These are phyloP conservation scores for Sebastes fasciatus DNA, from an alignment of 2,113 vertebrate genomes.

Conservation along the genomic window DNA sequence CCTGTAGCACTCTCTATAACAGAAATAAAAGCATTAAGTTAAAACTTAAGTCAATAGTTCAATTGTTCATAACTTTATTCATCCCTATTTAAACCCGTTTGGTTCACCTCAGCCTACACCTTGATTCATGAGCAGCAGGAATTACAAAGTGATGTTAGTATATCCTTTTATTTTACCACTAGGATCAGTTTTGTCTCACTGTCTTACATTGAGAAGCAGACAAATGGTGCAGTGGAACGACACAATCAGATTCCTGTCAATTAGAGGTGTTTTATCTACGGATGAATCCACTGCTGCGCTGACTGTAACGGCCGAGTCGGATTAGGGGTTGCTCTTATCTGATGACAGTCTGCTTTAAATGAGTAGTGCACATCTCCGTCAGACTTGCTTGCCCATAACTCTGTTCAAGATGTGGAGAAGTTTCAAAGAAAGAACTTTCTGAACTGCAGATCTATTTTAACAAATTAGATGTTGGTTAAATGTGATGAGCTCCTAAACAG, in stretches of 20 bases:
- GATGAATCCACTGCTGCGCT: constrained; percentile 27
- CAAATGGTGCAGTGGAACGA: too few relatives aligned
- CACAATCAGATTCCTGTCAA: too few relatives aligned
- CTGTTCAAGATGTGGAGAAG: neutral
- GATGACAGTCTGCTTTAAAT: constrained; percentile 32
- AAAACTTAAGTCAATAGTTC: neutral
- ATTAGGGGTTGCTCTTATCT: constrained; percentile 24
- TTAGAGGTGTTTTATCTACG: constrained; percentile 1
- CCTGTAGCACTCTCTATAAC: too few relatives aligned
- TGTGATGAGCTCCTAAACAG: neutral
- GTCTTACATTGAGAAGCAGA: too few relatives aligned
- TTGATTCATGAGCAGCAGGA: neutral
- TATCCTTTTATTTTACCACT: too few relatives aligned
- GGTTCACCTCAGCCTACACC: neutral
- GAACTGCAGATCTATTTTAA: neutral
- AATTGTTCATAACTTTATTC: neutral
- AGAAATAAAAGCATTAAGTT: neutral
- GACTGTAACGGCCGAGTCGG: neutral
- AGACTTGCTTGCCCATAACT: neutral
- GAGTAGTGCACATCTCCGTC: neutral
- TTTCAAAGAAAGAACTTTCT: neutral
- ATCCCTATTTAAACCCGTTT: neutral
- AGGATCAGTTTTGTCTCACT: too few relatives aligned
- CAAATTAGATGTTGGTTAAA: neutral
- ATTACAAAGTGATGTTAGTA: too few relatives aligned